Evolutionary conservation across 2,888 invertebrate genomes (phyloP), one percentile per base, ranked within the genome.

Genomic region (Amiota minor): DNA sequence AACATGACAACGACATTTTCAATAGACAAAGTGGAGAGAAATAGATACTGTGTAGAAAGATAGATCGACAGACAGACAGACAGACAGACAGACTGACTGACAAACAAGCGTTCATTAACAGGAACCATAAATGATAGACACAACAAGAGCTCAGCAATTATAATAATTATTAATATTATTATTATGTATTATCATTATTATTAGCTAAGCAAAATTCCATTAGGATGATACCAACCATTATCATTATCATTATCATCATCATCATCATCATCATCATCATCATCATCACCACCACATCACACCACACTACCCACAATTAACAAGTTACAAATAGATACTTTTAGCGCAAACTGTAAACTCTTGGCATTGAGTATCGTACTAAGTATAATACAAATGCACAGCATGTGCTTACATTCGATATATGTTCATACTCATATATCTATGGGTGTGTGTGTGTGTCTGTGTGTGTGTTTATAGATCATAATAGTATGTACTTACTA

Each of bases 121-220:
- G 14, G 14, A 53, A 10, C 14, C 4, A n/a, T 12, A n/a, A 12
- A n/a, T 53, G 53, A 53, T n/a, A 14, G 53, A 53, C 53, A 53
- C 53, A 35, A 35, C 35, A 35, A 35, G 35, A 3, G 4, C 35
- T 35, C 35, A 53, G 53, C 12, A n/a, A 53, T 35, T 35, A 35
- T 53, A 53, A 53, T 53, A 53, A 53, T 53, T 53, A 53, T 53
- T 6, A 53, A 12, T 53, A 53, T 53, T n/a, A 53, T 53, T 14
- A 50, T 9, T 53, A 53, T 53, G 9, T 14, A 50, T 9, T 53
- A 53, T 53, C n/a, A 53, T 53, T n/a, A 53, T 53, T 53, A 53
- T 53, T 53, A 53, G n/a, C 53, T 53, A 12, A 53, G 53, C n/a
- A 12, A 53, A 53, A 53, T n/a, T 10, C 53, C 6, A 53, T 53